phyloP scores from a whole-genome alignment of 2,113 vertebrate genomes.

The Pachycephala philippinensis region DNA sequence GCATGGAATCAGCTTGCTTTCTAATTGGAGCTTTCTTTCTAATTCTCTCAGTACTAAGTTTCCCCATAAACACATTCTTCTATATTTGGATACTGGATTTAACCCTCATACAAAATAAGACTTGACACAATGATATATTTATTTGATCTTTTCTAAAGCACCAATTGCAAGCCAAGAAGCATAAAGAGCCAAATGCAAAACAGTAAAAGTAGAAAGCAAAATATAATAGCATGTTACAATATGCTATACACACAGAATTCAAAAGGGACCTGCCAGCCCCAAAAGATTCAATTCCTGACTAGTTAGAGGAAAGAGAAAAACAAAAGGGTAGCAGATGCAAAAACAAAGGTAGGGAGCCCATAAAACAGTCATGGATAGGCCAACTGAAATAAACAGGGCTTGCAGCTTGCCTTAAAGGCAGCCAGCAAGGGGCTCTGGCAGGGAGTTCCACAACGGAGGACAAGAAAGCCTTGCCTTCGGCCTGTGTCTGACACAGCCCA shows the following conservation, averaged over 20 bases:
- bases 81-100: constrained; percentile 35
- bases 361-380: constrained; percentile 69
- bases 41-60: constrained; percentile 10
- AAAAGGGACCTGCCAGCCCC: constrained; percentile 50
- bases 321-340: constrained; percentile 72
- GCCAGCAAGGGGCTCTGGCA: constrained; percentile 68
- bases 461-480: constrained; percentile 58
- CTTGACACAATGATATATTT: constrained; percentile 49
- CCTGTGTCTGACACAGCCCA: constrained; percentile 20
- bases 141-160: constrained; percentile 52
- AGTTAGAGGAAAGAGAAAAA: constrained; percentile 54
- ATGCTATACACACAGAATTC: constrained; percentile 41
- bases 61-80: constrained; percentile 40
- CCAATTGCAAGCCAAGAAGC: constrained; percentile 33
- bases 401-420: constrained; percentile 67
- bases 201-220: constrained; percentile 43
- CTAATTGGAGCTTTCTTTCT: constrained; percentile 28
- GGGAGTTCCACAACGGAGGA: constrained; percentile 35
- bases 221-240: constrained; percentile 60
- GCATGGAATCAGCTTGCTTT: constrained; percentile 29
- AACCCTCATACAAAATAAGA: constrained; percentile 42
- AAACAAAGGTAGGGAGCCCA: constrained; percentile 70
- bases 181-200: constrained; percentile 45
- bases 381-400: constrained; percentile 69
- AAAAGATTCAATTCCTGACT: constrained; percentile 60